These are phyloP conservation scores for Stenolophus ochropezus DNA, from an alignment of 2,888 invertebrate species.

Conservation along the genomic window DNA sequence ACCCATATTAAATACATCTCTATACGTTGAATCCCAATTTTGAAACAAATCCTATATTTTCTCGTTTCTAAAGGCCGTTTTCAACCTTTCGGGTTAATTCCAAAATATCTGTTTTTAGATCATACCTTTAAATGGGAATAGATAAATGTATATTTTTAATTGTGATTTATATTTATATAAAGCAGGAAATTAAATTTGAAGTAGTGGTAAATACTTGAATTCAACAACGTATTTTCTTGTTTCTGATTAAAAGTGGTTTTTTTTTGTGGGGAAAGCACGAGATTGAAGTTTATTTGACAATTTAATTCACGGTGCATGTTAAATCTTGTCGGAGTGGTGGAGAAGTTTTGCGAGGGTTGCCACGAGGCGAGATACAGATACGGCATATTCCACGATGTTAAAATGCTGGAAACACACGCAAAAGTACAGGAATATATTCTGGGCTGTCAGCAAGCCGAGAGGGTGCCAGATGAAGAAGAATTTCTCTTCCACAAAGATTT, in stretches of 20 bases:
- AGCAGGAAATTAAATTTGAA: too few relatives aligned
- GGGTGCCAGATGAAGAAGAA: neutral
- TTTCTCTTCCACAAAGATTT: neutral
- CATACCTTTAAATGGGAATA: too few relatives aligned
- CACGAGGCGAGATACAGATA: slow-evolving; percentile 9
- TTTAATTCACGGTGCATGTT: slow-evolving; percentile 9
- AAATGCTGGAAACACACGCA: slow-evolving; percentile 7
- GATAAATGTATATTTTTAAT: too few relatives aligned
- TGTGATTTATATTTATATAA: too few relatives aligned
- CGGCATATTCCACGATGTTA: slow-evolving; percentile 7
- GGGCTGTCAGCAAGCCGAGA: slow-evolving; percentile 9
- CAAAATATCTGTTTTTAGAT: too few relatives aligned
- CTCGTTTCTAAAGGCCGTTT: too few relatives aligned
- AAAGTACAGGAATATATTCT: slow-evolving; percentile 7
- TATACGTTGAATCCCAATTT: too few relatives aligned
- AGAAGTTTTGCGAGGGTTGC: neutral
- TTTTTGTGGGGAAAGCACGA: neutral
- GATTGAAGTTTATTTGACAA: slow-evolving; percentile 1
- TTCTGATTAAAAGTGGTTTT: neutral
- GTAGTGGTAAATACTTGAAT: neutral
- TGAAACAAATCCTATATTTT: too few relatives aligned
- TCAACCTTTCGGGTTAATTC: too few relatives aligned
- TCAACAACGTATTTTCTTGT: neutral
- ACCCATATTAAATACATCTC: too few relatives aligned
- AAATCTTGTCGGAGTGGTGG: neutral